Evolutionary conservation across 2,797 vertebrate species (phyloP), one percentile per base, ranked within the genome.

Genomic region (Neosilurus hyrtlii): DNA sequence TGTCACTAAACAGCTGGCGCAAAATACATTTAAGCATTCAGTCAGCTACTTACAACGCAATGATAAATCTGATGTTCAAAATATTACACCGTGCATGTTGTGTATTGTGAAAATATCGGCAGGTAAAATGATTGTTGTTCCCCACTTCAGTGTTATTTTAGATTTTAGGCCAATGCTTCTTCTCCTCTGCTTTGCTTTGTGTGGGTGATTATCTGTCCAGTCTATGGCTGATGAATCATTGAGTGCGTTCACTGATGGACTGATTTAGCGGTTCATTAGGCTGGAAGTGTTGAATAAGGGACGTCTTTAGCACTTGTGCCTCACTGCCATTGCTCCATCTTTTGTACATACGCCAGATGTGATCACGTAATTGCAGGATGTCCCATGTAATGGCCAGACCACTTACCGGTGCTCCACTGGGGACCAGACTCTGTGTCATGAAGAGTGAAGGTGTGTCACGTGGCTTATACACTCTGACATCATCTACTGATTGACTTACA

Each of bases 191-290:
- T 26, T 30, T 61, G 20, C 16, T 43, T 61, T 49, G 79, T 62
- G 22, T 24, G 43, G 24, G 35, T 71, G 49, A 67, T 71, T 49
- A 70, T 59, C 54, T 9, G 49, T 71, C 56, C 24, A 71, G 30
- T 63, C 24, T 72, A 9, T 30, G 57, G 24, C 24, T 37, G 70
- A 81, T 63, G 24, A 65, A 73, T 81, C 22, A 73, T 81, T 74
- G 10, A 66, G 12, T 79, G 61, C 51, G 1, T 65, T 74, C 70
- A 37, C 71, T 22, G 54, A 66, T 26, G 73, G 57, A 63, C 67
- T 30, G 14, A 61, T 83, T 83, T 61, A 24, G 18, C 37, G 75
- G 56, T 71, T 62, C 75, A 54, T 62, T 78, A 71, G 22, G 30
- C 74, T 62, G 56, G 54, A 59, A 77, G 30, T 18, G 14, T 26